Evolutionary conservation across 2,888 invertebrate genomes (phyloP).

Genomic region (Tenthredo livida): DNA sequence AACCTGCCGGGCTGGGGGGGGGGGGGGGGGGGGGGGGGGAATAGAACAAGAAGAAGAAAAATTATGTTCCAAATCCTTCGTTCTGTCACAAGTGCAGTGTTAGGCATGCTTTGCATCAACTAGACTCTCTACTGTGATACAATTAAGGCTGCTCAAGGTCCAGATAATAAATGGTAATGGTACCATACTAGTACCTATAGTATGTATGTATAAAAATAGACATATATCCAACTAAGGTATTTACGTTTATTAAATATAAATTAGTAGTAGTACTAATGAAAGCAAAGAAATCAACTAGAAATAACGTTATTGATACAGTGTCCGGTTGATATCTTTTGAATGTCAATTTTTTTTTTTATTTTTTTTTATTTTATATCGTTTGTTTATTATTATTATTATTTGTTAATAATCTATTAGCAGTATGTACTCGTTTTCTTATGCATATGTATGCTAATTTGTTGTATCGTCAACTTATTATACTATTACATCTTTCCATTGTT

Average conservation of each 20-base stretch:
- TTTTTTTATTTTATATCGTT: background rate
- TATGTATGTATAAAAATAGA: background rate
- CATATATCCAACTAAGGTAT: background rate
- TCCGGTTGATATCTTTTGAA: slow-evolving; percentile 20
- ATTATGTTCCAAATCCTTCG: slow-evolving; percentile 19
- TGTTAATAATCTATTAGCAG: background rate
- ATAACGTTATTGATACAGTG: slow-evolving; percentile 27
- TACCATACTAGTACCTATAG: slow-evolving; percentile 8
- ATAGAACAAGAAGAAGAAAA: background rate
- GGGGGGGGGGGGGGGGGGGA: slow-evolving; percentile 5
- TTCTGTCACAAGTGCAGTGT: slow-evolving; percentile 37
- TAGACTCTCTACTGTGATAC: slow-evolving; percentile 40
- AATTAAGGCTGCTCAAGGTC: slow-evolving; percentile 42
- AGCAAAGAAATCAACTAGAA: slow-evolving; percentile 21
- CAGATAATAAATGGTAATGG: slow-evolving; percentile 46
- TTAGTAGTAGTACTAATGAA: background rate
- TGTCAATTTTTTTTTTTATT: background rate
- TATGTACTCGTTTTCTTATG: background rate
- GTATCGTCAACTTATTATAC: background rate
- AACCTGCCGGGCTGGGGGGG: slow-evolving; percentile 32
- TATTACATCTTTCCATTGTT: background rate
- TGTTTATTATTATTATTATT: background rate
- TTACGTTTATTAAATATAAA: background rate
- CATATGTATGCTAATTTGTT: background rate
- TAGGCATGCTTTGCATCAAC: slow-evolving; percentile 45